phyloP scores from a whole-genome alignment of 2,113 vertebrate genomes.

The Cottus gobio region DNA sequence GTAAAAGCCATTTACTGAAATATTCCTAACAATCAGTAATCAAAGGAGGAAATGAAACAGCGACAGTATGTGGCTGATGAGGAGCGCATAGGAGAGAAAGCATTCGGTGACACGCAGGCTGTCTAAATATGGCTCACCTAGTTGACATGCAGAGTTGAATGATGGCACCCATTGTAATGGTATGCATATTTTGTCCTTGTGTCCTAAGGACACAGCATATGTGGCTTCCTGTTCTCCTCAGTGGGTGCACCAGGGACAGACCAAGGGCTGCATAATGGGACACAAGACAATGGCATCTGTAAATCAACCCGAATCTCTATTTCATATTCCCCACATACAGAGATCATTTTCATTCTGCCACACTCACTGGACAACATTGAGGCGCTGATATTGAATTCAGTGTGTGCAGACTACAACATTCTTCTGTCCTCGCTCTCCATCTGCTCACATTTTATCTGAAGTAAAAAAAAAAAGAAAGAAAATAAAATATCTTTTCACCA shows the following conservation, averaged over 20 bases:
- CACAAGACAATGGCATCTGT: not conserved
- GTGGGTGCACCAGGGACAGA: not conserved
- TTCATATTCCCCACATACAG: not conserved
- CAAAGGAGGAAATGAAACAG: not conserved
- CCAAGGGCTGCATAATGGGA: not conserved
- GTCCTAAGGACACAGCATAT: not conserved
- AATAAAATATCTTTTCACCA: not conserved
- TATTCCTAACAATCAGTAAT: constrained; percentile 7
- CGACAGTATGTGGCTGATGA: constrained; percentile 10
- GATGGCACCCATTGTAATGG: not conserved
- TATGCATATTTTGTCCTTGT: constrained; percentile 22
- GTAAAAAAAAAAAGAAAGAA: not conserved
- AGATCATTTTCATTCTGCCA: not conserved
- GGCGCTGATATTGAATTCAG: not conserved
- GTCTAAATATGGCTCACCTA: constrained; percentile 18
- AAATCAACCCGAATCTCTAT: not conserved
- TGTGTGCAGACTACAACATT: not conserved
- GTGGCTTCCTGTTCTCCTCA: not conserved
- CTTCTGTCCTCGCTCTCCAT: not conserved
- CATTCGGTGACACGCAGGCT: not conserved
- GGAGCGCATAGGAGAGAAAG: not conserved
- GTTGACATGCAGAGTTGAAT: constrained; percentile 33
- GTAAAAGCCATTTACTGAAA: constrained; percentile 21
- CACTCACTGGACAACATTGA: not conserved
- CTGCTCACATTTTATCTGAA: not conserved